Evolutionary conservation across 2,888 invertebrate species (phyloP).

Genomic region (Rhogogaster chlorosoma): DNA sequence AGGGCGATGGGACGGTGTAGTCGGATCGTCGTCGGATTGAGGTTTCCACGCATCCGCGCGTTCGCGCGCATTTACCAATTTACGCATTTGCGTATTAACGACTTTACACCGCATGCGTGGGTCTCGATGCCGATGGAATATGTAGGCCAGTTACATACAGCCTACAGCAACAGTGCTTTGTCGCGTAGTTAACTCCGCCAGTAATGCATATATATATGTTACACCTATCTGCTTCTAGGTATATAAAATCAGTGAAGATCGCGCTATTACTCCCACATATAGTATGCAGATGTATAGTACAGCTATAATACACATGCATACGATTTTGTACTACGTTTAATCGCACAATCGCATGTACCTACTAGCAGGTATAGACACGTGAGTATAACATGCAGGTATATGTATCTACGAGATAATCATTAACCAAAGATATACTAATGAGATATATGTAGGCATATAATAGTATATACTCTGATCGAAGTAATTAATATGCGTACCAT

Average conservation of each 20-base stretch:
- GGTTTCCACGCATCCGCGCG: slow-evolving; percentile 20
- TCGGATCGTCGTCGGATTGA: background rate
- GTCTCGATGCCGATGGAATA: slow-evolving; percentile 22
- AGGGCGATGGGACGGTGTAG: too few relatives aligned
- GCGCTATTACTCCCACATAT: background rate
- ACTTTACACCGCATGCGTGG: slow-evolving; percentile 5
- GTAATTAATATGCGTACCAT: background rate
- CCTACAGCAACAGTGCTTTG: slow-evolving; percentile 7
- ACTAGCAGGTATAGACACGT: too few relatives aligned
- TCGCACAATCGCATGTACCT: too few relatives aligned
- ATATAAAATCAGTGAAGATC: slow-evolving; percentile 12
- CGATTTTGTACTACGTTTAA: background rate
- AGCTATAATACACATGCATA: background rate
- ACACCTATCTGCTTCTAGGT: background rate
- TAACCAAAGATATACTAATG: background rate
- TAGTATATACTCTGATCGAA: background rate
- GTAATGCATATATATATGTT: background rate
- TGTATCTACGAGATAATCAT: too few relatives aligned
- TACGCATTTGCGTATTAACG: slow-evolving; percentile 31
- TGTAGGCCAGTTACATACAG: background rate
- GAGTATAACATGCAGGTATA: too few relatives aligned
- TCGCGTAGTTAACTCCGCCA: background rate
- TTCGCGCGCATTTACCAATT: slow-evolving; percentile 8
- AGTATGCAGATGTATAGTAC: background rate
- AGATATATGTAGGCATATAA: background rate